Base-by-base conservation (phyloP, 2,797 vertebrate genomes). In the Huso huso region DNA sequence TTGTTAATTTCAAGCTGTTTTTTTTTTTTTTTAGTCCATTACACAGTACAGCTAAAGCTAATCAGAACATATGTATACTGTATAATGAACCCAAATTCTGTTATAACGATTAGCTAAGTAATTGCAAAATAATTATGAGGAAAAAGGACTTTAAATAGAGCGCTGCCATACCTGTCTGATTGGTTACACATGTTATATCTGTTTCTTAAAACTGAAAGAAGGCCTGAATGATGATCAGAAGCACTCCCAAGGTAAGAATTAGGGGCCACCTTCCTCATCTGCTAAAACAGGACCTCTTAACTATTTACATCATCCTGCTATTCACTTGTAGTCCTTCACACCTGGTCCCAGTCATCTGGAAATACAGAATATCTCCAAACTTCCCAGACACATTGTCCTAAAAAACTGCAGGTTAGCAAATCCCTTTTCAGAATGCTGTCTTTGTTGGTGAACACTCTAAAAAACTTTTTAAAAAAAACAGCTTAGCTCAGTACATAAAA, bases 81-180 rank as follows among this genome's bases (percentile, higher is more conserved):
- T n/a, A n/a, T 37, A 37, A 37, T 37, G 37, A 37, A 37, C 37
- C 37, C 37, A 37, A 4, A 37, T 37, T 37, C 37, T 37, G 37
- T 37, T 37, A 5, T 37, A 37, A 37, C 37, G 37, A 37, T 37
- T 37, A 37, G 37, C 37, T 37, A 37, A 50, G 18, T 71, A 73
- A 74, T 74, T 74, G 68, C 67, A 74, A 72, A 75, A 70, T 77
- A 72, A 77, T 74, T 73, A 76, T 74, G 61, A 73, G 70, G 8
- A 10, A 62, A 37, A 6, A 37, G 7, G 11, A 23, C 8, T 18
- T 23, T 62, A 23, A 7, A 62, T 18, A 62, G 9, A 62, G 3
- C 18, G 4, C 0, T 58, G 10, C 12, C 12, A n/a, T 13, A 58
- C 55, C 55, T 58, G 6, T 7, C 6, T 37, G 37, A 37, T 37